Evolutionary conservation across 2,888 invertebrate species (phyloP).

Genomic region (Syrphus vitripennis): DNA sequence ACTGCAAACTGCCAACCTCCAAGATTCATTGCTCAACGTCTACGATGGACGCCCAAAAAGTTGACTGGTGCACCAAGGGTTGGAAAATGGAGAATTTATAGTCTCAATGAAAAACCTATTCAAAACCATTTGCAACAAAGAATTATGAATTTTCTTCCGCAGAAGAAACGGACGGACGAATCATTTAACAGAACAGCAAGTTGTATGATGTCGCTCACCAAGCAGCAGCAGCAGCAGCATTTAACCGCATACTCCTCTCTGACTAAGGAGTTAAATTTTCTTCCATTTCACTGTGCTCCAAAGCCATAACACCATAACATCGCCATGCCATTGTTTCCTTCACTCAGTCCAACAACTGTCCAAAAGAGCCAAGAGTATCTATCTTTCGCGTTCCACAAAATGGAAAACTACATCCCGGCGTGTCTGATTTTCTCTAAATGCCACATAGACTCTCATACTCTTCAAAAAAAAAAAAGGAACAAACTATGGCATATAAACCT

Average conservation of each 20-base stretch:
- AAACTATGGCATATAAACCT: conserved; percentile 1
- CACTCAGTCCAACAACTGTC: conserved; percentile 43
- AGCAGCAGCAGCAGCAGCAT: conserved; percentile 54
- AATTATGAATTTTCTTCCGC: conserved; percentile 42
- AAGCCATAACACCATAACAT: no score
- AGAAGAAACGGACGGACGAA: conserved; percentile 24
- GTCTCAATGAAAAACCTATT: conserved; percentile 63
- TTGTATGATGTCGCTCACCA: conserved; percentile 60
- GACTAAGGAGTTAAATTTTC: not conserved
- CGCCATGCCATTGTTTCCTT: conserved; percentile 4
- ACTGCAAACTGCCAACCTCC: not conserved
- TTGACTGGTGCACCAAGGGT: conserved; percentile 27
- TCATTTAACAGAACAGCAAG: conserved; percentile 55
- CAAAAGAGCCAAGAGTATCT: conserved; percentile 37
- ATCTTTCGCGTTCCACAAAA: conserved; percentile 57
- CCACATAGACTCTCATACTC: conserved; percentile 8
- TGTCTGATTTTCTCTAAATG: not conserved
- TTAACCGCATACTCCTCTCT: conserved; percentile 23
- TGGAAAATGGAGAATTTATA: conserved; percentile 48
- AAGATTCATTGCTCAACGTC: not conserved
- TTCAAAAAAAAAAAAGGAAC: not conserved
- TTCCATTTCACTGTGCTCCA: not conserved
- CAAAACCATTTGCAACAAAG: conserved; percentile 62
- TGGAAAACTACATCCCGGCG: conserved; percentile 34
- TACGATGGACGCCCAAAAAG: conserved; percentile 32